Conservation (phyloP, 2,888 invertebrate genomes). For the Helleia helle region DNA sequence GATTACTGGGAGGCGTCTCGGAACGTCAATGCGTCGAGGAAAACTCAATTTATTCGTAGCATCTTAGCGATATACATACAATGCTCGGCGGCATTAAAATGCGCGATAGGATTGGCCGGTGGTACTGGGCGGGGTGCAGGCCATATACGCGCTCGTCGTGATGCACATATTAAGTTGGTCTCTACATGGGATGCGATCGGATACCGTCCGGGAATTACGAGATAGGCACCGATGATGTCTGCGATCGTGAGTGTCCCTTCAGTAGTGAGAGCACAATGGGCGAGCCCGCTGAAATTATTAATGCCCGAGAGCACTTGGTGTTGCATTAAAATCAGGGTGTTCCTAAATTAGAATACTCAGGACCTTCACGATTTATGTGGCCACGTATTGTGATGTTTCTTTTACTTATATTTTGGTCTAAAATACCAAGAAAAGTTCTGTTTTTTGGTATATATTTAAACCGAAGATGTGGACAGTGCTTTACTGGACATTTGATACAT, state of each 20-base stretch:
- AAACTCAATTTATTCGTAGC: conserved; percentile 60
- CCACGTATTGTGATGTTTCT: no score
- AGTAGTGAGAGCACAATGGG: conserved; percentile 42
- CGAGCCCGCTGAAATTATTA: conserved; percentile 41
- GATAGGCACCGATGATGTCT: conserved; percentile 53
- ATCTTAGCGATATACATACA: conserved; percentile 65
- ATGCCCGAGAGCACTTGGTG: conserved; percentile 42
- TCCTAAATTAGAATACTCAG: no score
- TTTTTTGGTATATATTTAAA: neutral
- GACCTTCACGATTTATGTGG: no score
- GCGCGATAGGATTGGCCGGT: conserved; percentile 64
- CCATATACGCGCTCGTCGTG: conserved; percentile 68
- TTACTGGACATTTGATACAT: conserved; percentile 15
- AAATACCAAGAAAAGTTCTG: neutral
- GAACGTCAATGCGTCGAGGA: conserved; percentile 38
- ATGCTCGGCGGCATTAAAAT: conserved; percentile 59
- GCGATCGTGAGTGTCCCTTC: conserved; percentile 56
- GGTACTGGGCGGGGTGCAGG: conserved; percentile 48
- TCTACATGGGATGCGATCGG: conserved; percentile 53
- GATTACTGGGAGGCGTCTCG: conserved; percentile 27
- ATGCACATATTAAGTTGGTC: conserved; percentile 72
- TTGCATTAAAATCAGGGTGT: conserved; percentile 38
- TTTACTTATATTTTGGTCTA: no score
- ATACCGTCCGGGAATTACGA: conserved; percentile 47
- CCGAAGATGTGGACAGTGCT: no score